Percentiles rank a stretch among this genome's conserved stretches.
These are phyloP conservation scores for Corapipo altera DNA, from an alignment of 2,113 vertebrate species.

Conservation along the genomic window DNA sequence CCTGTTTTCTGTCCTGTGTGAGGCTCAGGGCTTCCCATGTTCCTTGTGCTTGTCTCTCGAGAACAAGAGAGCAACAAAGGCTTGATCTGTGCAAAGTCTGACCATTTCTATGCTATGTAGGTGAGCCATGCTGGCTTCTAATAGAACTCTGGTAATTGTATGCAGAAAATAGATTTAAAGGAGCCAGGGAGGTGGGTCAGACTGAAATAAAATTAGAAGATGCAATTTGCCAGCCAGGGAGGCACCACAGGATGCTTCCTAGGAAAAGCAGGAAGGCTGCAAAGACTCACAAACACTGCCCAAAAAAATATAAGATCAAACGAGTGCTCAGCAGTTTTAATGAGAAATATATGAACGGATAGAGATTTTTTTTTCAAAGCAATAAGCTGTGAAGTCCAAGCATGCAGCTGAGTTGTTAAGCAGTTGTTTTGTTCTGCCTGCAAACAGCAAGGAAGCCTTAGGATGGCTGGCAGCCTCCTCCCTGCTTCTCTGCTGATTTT, in stretches of 20 bases:
- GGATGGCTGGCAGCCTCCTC: neutral
- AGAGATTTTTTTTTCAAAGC: neutral
- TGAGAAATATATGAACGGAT: neutral
- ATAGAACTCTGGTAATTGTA: neutral
- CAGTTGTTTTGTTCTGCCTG: neutral
- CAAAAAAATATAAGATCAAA: neutral
- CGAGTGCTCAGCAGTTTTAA: neutral
- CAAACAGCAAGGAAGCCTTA: neutral
- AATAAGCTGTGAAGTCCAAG: neutral
- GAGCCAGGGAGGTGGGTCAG: neutral
- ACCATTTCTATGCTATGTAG: neutral
- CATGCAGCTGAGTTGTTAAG: neutral
- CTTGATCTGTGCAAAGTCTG: neutral
- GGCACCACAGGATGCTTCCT: neutral
- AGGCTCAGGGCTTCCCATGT: neutral
- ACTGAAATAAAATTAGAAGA: conserved; percentile 9
- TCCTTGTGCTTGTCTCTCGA: neutral
- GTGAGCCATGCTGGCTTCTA: neutral
- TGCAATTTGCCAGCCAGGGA: neutral
- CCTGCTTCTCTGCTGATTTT: neutral
- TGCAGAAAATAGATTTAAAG: neutral
- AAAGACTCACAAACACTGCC: neutral
- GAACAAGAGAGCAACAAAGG: neutral
- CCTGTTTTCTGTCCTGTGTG: neutral
- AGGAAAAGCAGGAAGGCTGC: neutral